Evolutionary conservation across 2,888 invertebrate species (phyloP).

Genomic region (Acrobasis repandana): DNA sequence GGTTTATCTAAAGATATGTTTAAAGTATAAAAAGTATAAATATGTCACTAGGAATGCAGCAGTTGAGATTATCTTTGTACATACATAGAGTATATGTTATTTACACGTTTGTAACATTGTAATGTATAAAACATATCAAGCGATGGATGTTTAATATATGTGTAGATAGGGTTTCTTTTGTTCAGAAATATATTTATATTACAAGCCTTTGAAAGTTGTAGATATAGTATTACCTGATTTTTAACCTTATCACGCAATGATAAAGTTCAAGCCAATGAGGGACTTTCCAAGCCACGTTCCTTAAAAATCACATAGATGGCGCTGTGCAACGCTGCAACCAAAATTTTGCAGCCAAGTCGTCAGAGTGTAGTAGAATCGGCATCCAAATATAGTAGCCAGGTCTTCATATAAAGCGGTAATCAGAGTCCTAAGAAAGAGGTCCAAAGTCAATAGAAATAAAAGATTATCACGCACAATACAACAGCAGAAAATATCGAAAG

Average conservation of each 20-base stretch:
- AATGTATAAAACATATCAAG: constrained; percentile 42
- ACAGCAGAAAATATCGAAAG: too few species aligned
- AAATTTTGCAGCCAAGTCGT: too few species aligned
- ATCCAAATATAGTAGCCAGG: too few species aligned
- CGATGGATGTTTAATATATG: constrained; percentile 29
- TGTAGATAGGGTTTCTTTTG: neutral
- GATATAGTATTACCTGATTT: neutral
- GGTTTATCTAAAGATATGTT: constrained; percentile 13
- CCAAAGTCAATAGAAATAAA: too few species aligned
- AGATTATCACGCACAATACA: too few species aligned
- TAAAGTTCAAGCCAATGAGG: neutral
- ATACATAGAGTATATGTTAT: constrained; percentile 36
- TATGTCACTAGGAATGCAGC: constrained; percentile 35
- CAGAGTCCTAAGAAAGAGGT: too few species aligned
- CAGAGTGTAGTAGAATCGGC: too few species aligned
- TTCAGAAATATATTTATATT: neutral
- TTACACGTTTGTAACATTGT: constrained; percentile 31
- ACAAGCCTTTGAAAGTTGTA: neutral
- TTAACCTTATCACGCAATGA: neutral
- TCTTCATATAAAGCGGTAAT: too few species aligned
- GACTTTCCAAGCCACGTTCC: too few species aligned
- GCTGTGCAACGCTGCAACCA: too few species aligned
- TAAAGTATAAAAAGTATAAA: neutral
- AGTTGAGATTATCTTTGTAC: constrained; percentile 50
- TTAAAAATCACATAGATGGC: too few species aligned